These are phyloP conservation scores for Corythaeola cristata DNA, from an alignment of 2,113 vertebrate species.

Conservation along the genomic window DNA sequence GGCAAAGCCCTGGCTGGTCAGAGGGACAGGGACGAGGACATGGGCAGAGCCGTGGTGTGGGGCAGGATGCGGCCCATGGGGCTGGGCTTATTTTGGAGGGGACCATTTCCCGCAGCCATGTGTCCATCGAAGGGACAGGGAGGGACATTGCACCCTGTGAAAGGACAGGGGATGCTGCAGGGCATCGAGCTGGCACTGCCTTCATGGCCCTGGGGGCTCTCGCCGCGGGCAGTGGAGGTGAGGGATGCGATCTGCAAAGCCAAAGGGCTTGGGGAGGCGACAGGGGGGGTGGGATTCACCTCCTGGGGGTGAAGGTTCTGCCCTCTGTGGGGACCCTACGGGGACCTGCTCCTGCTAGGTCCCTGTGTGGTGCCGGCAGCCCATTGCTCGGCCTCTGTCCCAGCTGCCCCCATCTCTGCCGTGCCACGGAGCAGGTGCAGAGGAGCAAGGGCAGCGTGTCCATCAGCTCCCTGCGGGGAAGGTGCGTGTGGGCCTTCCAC, in stretches of 20 bases:
- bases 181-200: neutral
- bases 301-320: accelerated
- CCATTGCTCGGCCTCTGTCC: neutral
- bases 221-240: neutral
- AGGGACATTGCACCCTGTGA: neutral
- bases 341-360: neutral
- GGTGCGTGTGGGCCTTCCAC: neutral
- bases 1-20: neutral
- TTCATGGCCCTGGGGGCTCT: neutral
- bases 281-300: neutral
- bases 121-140: accelerated
- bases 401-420: accelerated
- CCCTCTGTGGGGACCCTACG: neutral
- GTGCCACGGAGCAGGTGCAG: neutral
- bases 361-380: neutral
- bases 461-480: neutral
- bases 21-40: neutral
- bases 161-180: neutral
- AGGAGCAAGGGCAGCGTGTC: neutral
- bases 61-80: accelerated
- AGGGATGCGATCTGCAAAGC: neutral
- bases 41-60: neutral
- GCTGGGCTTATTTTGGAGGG: neutral
- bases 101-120: neutral
- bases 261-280: neutral